A percentile compares a stretch with the other conserved stretches of the same genome.
phyloP scores from a whole-genome alignment of 2,888 invertebrate species.

The Thecophora atra region DNA sequence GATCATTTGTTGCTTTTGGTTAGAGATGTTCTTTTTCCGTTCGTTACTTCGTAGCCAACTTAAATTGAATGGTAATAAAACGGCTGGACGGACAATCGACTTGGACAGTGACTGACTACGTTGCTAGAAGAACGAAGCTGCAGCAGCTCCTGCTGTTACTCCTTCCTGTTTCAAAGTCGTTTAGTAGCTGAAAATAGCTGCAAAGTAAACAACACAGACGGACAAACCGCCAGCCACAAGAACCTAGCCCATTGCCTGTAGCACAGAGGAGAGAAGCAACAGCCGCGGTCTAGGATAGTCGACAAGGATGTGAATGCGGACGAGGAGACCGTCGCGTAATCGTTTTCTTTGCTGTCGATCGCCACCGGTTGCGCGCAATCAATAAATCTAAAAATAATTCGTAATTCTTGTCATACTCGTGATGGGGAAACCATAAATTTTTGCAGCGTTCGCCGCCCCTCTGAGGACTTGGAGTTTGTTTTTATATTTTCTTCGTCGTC shows the following conservation, averaged over 20 bases:
- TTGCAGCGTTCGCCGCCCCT: constrained; percentile 35
- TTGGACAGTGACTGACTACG: constrained; percentile 26
- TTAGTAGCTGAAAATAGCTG: constrained; percentile 32
- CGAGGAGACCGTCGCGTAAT: constrained; percentile 35
- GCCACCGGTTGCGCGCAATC: constrained; percentile 53
- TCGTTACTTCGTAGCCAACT: constrained; percentile 1
- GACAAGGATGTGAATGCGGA: constrained; percentile 22
- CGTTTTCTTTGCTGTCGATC: constrained; percentile 35
- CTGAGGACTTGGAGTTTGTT: constrained; percentile 2
- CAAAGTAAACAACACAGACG: constrained; percentile 28
- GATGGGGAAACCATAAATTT: constrained; percentile 64
- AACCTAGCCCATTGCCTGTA: constrained; percentile 37
- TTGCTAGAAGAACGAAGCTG: constrained; percentile 24
- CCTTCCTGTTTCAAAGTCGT: constrained; percentile 43
- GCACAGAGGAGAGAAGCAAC: constrained; percentile 33
- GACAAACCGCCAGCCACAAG: neutral
- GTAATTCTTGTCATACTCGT: constrained; percentile 64
- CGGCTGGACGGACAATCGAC: constrained; percentile 16
- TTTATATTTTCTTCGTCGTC: no score
- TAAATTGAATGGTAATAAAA: constrained; percentile 35
- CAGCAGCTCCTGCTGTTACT: constrained; percentile 49
- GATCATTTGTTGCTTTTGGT: constrained; percentile 6
- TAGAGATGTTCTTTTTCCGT: neutral
- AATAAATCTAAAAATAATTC: constrained; percentile 57
- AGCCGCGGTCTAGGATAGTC: constrained; percentile 16